Base-by-base conservation (phyloP, 2,888 invertebrate species). In the Tachina lurida region DNA sequence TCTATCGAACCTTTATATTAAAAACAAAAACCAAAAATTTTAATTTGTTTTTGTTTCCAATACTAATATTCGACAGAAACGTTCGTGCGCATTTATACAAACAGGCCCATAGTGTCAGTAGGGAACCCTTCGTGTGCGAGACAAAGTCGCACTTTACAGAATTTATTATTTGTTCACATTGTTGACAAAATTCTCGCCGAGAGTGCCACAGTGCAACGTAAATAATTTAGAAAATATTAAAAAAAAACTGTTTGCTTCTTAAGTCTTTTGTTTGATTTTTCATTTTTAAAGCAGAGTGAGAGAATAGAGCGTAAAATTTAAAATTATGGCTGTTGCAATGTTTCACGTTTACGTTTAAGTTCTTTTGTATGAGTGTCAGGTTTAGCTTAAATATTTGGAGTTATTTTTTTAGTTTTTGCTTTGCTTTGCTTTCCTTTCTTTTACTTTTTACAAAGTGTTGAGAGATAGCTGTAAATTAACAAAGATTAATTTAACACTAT, bases 401-500 rank as follows among this genome's bases (percentile, higher is more conserved):
- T 49, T 73, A 49, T 54, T 60, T 47, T 49, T 52, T 17, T n/a
- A 31, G 56, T 54, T 78, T 70, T 41, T 52, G 1, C n/a, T 52
- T 41, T 31, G 1, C 0, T 31, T 39, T 49, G 41, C 13, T 39
- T 17, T 7, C 41, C 45, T 22, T 60, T 67, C 54, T 47, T 54
- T 22, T 41, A 1, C n/a, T 13, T 65, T 47, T 49, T 41, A 39
- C 63, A 52, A 71, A 62, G 73, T 83, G 77, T 83, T 83, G 45
- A 83, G 39, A 67, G 68, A n/a, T 74, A 82, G 63, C 74, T 82
- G 78, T 70, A 77, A 81, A 81, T 73, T 77, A 81, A 52, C 63
- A 60, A 76, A 83, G 79, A 86, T 86, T 76, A 80, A 86, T 86
- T 81, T n/a, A 70, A 70, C 43, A 41, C 63, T 22, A 85, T 85